Conservation (phyloP, 2,888 invertebrate species). For the Herminia tarsipennalis region DNA sequence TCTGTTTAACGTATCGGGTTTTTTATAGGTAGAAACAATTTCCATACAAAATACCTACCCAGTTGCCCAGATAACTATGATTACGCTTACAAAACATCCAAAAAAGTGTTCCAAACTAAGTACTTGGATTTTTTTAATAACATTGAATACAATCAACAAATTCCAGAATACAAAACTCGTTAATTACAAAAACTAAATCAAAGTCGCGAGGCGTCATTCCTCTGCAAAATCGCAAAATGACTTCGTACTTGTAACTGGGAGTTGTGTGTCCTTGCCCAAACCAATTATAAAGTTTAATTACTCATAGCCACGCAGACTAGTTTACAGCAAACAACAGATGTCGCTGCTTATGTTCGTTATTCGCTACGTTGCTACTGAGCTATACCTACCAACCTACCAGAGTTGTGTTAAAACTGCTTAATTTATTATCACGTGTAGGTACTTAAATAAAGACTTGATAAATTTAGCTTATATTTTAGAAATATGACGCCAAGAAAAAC, state of each 20-base stretch:
- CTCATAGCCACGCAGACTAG: slow-evolving; percentile 48
- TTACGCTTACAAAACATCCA: too few species aligned
- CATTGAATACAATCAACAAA: neutral
- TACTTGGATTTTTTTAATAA: slow-evolving; percentile 4
- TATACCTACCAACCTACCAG: neutral
- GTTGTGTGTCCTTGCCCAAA: slow-evolving; percentile 47
- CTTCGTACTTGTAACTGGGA: slow-evolving; percentile 27
- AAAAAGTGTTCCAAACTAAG: slow-evolving; percentile 52
- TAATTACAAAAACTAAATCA: slow-evolving; percentile 20
- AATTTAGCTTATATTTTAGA: too few species aligned
- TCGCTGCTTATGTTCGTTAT: slow-evolving; percentile 23
- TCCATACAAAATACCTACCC: too few species aligned
- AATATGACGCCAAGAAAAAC: too few species aligned
- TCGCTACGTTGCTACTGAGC: slow-evolving; percentile 9
- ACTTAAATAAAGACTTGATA: too few species aligned
- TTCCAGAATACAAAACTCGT: slow-evolving; percentile 9
- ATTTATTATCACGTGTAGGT: too few species aligned
- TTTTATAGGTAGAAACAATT: too few species aligned
- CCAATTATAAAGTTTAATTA: slow-evolving; percentile 70
- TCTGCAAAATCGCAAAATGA: slow-evolving; percentile 32
- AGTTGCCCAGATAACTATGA: too few species aligned
- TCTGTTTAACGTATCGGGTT: too few species aligned
- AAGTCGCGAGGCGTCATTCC: slow-evolving; percentile 14
- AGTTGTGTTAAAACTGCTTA: neutral
- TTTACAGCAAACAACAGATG: slow-evolving; percentile 43